Conservation (phyloP, 1,140 invertebrate genomes). For the Psilanteris sp. region DNA sequence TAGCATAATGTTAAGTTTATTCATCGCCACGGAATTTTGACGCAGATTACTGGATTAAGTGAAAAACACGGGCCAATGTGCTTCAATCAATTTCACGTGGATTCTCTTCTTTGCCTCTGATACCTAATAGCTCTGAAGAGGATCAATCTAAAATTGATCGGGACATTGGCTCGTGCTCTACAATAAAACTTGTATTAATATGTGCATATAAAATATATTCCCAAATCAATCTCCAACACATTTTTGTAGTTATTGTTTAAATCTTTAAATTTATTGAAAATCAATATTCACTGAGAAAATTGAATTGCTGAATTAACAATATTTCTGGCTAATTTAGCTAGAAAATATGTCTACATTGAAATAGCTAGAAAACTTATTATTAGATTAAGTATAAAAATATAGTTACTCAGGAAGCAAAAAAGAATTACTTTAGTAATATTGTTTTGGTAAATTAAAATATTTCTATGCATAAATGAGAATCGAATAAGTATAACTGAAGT, state of each 20-base stretch:
- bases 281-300: too few relatives aligned
- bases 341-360: too few relatives aligned
- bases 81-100: constrained; percentile 37
- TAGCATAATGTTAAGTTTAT: constrained; percentile 21
- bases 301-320: too few relatives aligned
- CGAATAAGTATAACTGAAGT: too few relatives aligned
- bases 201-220: constrained; percentile 23
- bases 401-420: too few relatives aligned
- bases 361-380: too few relatives aligned
- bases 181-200: constrained; percentile 48
- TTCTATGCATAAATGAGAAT: too few relatives aligned
- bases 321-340: too few relatives aligned
- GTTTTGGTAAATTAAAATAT: too few relatives aligned
- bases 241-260: constrained; percentile 19
- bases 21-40: constrained; percentile 11
- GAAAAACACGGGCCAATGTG: constrained; percentile 20
- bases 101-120: constrained; percentile 24
- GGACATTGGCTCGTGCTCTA: constrained; percentile 56
- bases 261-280: constrained; percentile 30
- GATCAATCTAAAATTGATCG: constrained; percentile 52
- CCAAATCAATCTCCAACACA: constrained; percentile 15
- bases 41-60: constrained; percentile 10
- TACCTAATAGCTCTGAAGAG: constrained; percentile 46
- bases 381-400: too few relatives aligned
- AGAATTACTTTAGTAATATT: constrained; percentile 8